Evolutionary conservation across 2,888 invertebrate species (phyloP), one percentile per base, ranked within the genome.

Genomic region (Podabrus alpinus): DNA sequence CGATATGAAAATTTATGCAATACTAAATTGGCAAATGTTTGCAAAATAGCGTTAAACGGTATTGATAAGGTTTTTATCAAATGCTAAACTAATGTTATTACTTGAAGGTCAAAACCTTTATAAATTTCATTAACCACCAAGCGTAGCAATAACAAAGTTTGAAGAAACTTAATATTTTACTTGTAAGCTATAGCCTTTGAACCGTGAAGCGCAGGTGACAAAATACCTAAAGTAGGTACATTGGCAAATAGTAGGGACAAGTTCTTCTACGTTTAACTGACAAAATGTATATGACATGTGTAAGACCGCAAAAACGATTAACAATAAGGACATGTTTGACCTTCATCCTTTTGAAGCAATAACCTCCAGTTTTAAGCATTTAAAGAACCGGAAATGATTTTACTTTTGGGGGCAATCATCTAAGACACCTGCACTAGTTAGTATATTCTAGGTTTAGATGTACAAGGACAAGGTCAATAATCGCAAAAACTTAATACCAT

Each of bases 341-440:
- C 73, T 73, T 73, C 68, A 24, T 66, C 62, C 64, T 73, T 69
- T 62, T 16, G 62, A 69, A 68, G 68, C 62, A 73, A 68, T 64
- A 73, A 68, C 73, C 68, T 73, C 62, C 72, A 66, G 21, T 59
- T 16, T 21, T 59, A 62, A 21, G 59, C 73, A 68, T 68, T 73
- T 72, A 72, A 72, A 73, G 62, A 64, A 73, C 73, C 73, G 73
- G 73, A 73, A 73, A 73, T 73, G 68, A 68, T 68, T 72, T 61
- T 13, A 16, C 45, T 68, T 68, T 73, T 68, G 68, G 64, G 73
- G 73, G 73, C 45, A 62, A 72, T 68, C 67, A 69, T 64, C 24
- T 15, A 16, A 24, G 29, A 29, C 73, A 73, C 73, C 73, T 73
- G 73, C 68, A 69, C 62, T 64, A 68, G 61, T 68, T 72, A 60